Conservation (phyloP, 1,140 invertebrate genomes). For the Zaprionus kolodkinae region DNA sequence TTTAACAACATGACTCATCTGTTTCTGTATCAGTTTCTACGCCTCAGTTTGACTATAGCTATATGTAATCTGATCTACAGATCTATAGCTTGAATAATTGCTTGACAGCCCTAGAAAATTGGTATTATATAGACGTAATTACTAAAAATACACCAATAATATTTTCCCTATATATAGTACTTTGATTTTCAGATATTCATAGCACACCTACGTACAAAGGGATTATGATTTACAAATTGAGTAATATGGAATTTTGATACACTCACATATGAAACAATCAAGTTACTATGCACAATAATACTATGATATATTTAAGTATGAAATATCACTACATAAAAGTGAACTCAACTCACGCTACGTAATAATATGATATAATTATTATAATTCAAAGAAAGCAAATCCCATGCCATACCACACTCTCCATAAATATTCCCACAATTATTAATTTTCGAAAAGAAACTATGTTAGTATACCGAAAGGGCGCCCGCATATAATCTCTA, state of each 20-base stretch:
- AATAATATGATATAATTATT: too few species aligned
- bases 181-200: too few species aligned
- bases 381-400: too few species aligned
- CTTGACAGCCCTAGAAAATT: neutral
- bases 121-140: neutral
- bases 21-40: slow-evolving; percentile 1
- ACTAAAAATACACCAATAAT: neutral
- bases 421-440: neutral
- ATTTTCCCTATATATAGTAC: too few species aligned
- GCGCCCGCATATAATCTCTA: neutral
- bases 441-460: neutral
- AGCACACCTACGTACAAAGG: too few species aligned
- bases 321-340: neutral
- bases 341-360: too few species aligned
- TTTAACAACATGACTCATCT: neutral
- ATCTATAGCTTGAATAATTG: slow-evolving; percentile 6
- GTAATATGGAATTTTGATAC: too few species aligned
- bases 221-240: too few species aligned
- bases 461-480: neutral
- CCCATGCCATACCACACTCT: too few species aligned
- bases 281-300: neutral
- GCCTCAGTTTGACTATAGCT: neutral
- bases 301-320: too few species aligned
- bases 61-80: slow-evolving; percentile 2
- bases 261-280: neutral